Evolutionary conservation across 2,113 vertebrate genomes (phyloP).

Genomic region (Ovibos moschatus): DNA sequence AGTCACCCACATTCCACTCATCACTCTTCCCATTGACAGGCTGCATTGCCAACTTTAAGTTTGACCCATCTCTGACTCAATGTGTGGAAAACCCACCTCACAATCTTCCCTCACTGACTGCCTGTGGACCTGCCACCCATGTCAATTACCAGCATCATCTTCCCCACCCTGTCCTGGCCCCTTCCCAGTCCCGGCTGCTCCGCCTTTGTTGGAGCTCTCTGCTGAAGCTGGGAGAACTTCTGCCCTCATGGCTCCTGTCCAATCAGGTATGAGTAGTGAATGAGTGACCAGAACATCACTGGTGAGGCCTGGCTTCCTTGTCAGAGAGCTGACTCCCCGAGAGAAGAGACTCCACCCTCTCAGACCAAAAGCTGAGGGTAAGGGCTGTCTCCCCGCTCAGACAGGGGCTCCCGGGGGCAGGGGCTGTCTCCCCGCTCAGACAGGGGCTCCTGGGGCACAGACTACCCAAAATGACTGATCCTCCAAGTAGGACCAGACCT

Average conservation of each 20-base stretch:
- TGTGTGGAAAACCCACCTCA: neutral
- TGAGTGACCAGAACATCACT: neutral
- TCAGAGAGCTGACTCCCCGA: neutral
- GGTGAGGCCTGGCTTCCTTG: neutral
- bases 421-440: neutral
- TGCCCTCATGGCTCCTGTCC: neutral
- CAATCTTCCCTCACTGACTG: neutral
- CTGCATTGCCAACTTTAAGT: neutral
- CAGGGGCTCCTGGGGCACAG: neutral
- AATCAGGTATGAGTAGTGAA: rapidly evolving
- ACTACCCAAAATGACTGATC: neutral
- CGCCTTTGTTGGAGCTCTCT: neutral
- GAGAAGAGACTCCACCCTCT: neutral
- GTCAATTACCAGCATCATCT: neutral
- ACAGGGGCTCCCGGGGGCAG: neutral
- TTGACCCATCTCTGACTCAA: neutral
- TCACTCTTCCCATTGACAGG: neutral
- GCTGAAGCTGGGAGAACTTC: neutral
- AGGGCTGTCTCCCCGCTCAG: neutral
- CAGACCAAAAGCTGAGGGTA: neutral
- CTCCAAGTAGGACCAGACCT: neutral
- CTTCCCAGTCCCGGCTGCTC: neutral
- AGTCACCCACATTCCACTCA: neutral
- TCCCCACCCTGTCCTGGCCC: neutral
- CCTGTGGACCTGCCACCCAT: rapidly evolving